A percentile compares a stretch with the other conserved stretches of the same genome.
Evolutionary conservation across 2,888 invertebrate genomes (phyloP).

Genomic region (Brachyptera putata): DNA sequence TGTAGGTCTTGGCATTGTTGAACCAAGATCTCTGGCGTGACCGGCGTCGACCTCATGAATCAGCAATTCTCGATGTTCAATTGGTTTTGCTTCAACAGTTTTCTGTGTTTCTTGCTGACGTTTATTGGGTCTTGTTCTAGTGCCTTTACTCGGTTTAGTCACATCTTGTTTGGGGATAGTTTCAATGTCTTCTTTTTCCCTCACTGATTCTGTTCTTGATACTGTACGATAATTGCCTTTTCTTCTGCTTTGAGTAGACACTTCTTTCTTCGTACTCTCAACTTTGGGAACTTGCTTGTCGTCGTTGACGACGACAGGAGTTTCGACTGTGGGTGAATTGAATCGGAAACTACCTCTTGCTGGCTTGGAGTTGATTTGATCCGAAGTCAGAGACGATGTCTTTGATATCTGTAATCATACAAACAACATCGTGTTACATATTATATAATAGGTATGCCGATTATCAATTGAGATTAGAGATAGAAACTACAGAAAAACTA

Average conservation of each 20-base stretch:
- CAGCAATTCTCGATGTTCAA: background rate
- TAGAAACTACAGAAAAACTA: too few species aligned
- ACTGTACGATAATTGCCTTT: constrained; percentile 14
- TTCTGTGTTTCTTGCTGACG: background rate
- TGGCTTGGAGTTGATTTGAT: background rate
- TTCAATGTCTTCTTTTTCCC: background rate
- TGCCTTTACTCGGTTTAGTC: background rate
- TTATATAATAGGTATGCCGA: too few species aligned
- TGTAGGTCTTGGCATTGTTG: background rate
- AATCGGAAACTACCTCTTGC: background rate
- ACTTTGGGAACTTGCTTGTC: too few species aligned
- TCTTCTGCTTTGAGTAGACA: background rate
- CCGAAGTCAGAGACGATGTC: background rate
- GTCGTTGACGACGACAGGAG: background rate
- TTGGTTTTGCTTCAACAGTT: background rate
- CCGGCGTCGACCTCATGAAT: background rate
- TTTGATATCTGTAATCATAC: constrained; percentile 5
- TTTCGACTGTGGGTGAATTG: background rate
- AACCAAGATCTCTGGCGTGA: background rate
- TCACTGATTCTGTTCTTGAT: background rate
- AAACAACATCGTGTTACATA: too few species aligned
- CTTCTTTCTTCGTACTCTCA: too few species aligned
- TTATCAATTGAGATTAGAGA: too few species aligned
- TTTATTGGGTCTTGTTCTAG: background rate
- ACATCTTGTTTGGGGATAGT: background rate